Evolutionary conservation across 2,113 vertebrate species (phyloP), one percentile per base, ranked within the genome.

Genomic region (Tenebrosternarchus preto): DNA sequence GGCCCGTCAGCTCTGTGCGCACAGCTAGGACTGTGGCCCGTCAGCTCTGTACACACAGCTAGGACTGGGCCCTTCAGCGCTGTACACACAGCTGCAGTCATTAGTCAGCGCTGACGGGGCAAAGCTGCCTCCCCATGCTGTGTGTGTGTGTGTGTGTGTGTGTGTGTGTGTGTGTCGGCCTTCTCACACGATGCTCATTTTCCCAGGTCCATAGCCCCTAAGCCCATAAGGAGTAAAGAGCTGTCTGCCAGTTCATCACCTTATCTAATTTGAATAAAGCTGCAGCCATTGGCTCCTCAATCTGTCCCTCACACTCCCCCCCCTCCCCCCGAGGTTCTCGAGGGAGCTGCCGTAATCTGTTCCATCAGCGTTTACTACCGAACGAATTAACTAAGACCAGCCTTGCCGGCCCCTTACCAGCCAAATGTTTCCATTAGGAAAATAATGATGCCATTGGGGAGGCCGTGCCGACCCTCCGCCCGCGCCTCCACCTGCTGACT

Each of bases 291-390:
- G 63, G 27, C 61, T 50, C 27, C 19, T 27, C 25, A 0, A 3
- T 50, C 16, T 53, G 1, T 33, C 66, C 7, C 59, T 25, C 19
- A 25, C 59, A 12, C 59, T 3, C 61, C 4, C 22, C 1, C 19
- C 11, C 53, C 9, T 0, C 53, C 46, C 53, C 59, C 50, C 90
- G 66, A 82, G 77, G 84, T 85, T 84, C 82, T 89, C 83, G 9
- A 46, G 88, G 89, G 89, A 86, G 85, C 84, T 85, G 55, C 80
- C 85, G 88, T 93, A 92, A 93, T 93, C 89, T 91, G 86, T 92
- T 92, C 92, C 91, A 92, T 94, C 90, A 91, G 91, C 91, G 88
- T 92, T 89, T 91, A 91, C 88, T 89, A 90, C 89, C 59, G 83
- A 92, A 87, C 91, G 89, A 90, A 90, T 88, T 88, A 91, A 87